phyloP scores from a whole-genome alignment of 2,797 vertebrate genomes.

The Crotalus adamanteus region DNA sequence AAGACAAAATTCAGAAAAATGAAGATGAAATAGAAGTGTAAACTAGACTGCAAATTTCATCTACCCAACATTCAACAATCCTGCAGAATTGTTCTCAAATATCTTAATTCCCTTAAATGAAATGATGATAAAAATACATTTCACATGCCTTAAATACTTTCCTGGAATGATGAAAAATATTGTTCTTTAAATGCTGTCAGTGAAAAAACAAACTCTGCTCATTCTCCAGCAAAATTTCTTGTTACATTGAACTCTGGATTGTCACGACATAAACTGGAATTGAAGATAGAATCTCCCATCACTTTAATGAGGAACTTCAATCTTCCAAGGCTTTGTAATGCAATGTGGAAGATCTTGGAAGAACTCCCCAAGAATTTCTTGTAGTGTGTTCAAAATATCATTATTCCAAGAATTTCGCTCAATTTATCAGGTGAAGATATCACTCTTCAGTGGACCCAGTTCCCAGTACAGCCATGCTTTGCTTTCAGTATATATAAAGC shows the following conservation, averaged over 20 bases:
- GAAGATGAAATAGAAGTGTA: background rate
- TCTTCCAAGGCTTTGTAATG: background rate
- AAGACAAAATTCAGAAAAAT: background rate
- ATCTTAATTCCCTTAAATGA: background rate
- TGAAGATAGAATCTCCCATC: background rate
- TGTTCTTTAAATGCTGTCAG: background rate
- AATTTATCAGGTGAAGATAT: background rate
- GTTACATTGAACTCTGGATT: background rate
- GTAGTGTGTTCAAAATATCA: background rate
- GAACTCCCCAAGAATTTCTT: background rate
- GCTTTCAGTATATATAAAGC: background rate
- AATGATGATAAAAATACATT: background rate
- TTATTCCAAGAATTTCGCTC: background rate
- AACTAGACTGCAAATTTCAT: background rate
- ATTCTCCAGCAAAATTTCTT: background rate
- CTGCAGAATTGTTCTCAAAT: background rate
- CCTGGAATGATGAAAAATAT: background rate
- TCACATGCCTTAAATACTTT: background rate
- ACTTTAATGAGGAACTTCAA: background rate
- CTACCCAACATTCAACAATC: background rate
- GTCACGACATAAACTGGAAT: background rate
- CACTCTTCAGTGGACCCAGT: background rate
- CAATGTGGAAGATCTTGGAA: background rate
- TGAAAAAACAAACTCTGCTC: background rate
- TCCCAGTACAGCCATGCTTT: background rate